Conservation (phyloP, 2,797 vertebrate species). For the Pangasius macronema region DNA sequence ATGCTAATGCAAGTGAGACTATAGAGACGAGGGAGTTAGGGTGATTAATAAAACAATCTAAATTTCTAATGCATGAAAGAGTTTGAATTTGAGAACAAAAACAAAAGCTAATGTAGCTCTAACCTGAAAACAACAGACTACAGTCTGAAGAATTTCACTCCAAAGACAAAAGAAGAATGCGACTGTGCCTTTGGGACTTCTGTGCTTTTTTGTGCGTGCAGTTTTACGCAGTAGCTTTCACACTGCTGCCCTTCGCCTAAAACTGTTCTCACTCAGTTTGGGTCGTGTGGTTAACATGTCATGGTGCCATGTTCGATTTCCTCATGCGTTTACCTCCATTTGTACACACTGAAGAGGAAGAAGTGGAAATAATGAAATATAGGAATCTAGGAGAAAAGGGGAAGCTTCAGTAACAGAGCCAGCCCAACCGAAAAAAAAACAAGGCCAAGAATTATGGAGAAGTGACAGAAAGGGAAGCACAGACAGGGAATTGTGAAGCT, state of each 20-base stretch:
- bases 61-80: not conserved
- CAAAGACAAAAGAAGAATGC: not conserved
- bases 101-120: not conserved
- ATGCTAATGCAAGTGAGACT: constrained; percentile 30
- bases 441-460: constrained; percentile 94
- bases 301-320: constrained; percentile 82
- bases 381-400: constrained; percentile 94
- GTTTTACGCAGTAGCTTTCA: constrained; percentile 13
- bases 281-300: constrained; percentile 76
- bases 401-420: constrained; percentile 83
- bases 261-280: constrained; percentile 49
- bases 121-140: not conserved
- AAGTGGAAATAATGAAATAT: constrained; percentile 92
- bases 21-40: not conserved
- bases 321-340: constrained; percentile 75
- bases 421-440: constrained; percentile 85
- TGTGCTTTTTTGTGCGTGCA: not conserved
- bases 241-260: constrained; percentile 33
- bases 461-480: constrained; percentile 97
- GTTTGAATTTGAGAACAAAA: constrained; percentile 12
- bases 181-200: not conserved
- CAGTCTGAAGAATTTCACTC: not conserved
- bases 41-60: constrained; percentile 23
- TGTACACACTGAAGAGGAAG: constrained; percentile 90
- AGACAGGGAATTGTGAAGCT: constrained; percentile 85